Evolutionary conservation across 2,888 invertebrate genomes (phyloP), one percentile per base, ranked within the genome.

Genomic region (Volucella zonaria): DNA sequence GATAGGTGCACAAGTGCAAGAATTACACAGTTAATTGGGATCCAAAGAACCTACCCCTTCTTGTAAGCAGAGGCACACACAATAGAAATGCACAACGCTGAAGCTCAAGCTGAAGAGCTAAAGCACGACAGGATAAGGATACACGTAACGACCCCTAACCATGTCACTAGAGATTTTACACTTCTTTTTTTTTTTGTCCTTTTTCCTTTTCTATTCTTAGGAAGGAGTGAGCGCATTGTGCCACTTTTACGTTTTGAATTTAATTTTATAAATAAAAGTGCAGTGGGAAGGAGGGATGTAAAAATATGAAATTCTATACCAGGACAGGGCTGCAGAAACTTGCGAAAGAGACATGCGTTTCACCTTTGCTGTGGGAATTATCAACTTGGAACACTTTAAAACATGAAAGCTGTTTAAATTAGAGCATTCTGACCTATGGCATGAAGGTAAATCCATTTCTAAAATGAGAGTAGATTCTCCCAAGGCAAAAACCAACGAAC

Each of bases 11-110:
- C 52, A 82, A 77, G 56, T 78, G 78, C 58, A 78, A 62, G 64
- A 79, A 70, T 75, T 79, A 79, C 74, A 70, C 79, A 83, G 74
- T 83, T 83, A 83, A 83, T 79, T 79, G 83, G 74, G 75, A 79
- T 70, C 68, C 67, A 47, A 70, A 68, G 74, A 56, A 74, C 64
- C 82, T 68, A 74, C 62, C 79, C 79, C 64, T 74, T 62, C 54
- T 3, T 52, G 61, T 52, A 9, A 52, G 18, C 18, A 10, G 9
- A 15, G 45, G 42, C 31, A 40, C 61, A 40, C 61, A 82, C 71
- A 73, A 82, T 73, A 56, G 77, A 59, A 77, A 71, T 61, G 14
- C 59, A 76, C 77, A 66, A 56, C 47, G 38, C 56, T 70, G 43
- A 64, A 31, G 40, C 58, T n/a, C 38, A 38, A 54, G 31, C 54